Evolutionary conservation across 2,888 invertebrate genomes (phyloP).

Genomic region (Tachina grossa): DNA sequence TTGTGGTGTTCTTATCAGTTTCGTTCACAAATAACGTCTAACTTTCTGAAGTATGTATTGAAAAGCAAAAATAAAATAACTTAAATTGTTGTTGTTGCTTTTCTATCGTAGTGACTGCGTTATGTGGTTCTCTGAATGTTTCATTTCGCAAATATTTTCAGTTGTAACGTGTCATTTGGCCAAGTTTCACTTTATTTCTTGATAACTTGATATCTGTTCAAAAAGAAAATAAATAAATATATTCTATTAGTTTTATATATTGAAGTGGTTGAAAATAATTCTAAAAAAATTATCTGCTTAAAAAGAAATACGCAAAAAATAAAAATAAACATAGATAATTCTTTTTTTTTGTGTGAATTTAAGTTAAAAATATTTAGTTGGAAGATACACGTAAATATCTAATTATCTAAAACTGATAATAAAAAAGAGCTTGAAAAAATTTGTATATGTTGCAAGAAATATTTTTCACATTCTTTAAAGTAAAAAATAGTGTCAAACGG

Average conservation of each 20-base stretch:
- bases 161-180: conserved; percentile 71
- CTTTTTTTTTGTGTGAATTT: too few species aligned
- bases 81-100: conserved; percentile 18
- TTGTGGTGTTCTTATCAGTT: conserved; percentile 56
- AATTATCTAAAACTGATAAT: too few species aligned
- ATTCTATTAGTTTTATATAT: background rate
- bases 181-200: conserved; percentile 64
- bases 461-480: too few species aligned
- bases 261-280: conserved; percentile 8
- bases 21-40: conserved; percentile 37
- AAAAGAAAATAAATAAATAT: background rate
- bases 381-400: too few species aligned
- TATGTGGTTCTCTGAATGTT: conserved; percentile 56
- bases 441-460: too few species aligned
- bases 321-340: background rate
- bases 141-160: conserved; percentile 68
- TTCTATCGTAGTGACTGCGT: conserved; percentile 10
- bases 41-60: conserved; percentile 19
- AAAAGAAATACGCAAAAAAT: background rate
- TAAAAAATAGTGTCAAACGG: too few species aligned
- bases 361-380: too few species aligned
- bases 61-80: background rate
- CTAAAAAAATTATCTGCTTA: background rate
- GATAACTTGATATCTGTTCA: background rate
- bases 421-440: too few species aligned